phyloP scores from a whole-genome alignment of 2,888 invertebrate species.

The Liopterus haemorrhoidalis region DNA sequence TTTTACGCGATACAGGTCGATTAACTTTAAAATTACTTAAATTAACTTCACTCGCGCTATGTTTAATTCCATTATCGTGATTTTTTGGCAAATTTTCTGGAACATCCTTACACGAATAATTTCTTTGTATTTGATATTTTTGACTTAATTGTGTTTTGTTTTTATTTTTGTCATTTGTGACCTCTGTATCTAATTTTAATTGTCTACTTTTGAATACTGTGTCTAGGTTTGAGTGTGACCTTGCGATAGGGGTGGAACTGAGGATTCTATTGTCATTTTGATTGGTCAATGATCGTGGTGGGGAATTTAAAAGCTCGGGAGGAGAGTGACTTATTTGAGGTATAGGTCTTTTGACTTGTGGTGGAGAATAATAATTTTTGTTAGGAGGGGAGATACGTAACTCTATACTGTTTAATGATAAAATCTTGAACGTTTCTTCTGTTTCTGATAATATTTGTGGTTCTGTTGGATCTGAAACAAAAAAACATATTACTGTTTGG shows the following conservation, averaged over 20 bases:
- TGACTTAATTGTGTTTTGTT: constrained; percentile 27
- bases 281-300: no score
- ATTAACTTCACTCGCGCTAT: constrained; percentile 44
- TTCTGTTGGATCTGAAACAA: constrained; percentile 46
- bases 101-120: constrained; percentile 44
- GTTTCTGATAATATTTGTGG: constrained; percentile 45
- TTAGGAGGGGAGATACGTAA: constrained; percentile 13
- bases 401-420: no score
- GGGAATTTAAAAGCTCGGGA: constrained; percentile 21
- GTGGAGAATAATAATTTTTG: constrained; percentile 17
- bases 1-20: constrained; percentile 39
- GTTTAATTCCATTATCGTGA: constrained; percentile 40
- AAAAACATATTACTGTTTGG: no score
- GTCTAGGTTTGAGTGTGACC: constrained; percentile 46
- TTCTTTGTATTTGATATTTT: constrained; percentile 40
- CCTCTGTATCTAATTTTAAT: constrained; percentile 38
- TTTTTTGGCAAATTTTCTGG: constrained; percentile 36
- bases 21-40: constrained; percentile 36
- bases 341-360: constrained; percentile 11
- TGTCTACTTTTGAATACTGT: constrained; percentile 40
- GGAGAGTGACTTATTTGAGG: constrained; percentile 13
- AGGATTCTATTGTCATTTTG: constrained; percentile 23
- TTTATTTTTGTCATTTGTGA: constrained; percentile 37
- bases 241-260: constrained; percentile 39
- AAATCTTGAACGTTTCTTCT: no score